Percentiles rank a stretch among this genome's conserved stretches.
Evolutionary conservation across 1,140 invertebrate genomes (phyloP).

Genomic region (Apis cerana): DNA sequence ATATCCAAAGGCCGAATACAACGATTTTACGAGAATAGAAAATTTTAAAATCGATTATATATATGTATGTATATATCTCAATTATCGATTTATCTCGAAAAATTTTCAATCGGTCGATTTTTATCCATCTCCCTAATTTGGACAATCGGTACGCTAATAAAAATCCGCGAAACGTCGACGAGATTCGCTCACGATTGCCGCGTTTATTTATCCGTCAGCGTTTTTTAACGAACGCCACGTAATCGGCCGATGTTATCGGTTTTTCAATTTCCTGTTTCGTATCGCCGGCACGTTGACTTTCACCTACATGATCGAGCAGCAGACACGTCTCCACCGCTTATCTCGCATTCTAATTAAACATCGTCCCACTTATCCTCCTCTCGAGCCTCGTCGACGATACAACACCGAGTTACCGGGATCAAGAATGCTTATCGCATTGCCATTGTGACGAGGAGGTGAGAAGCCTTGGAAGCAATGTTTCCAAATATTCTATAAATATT

Average conservation of each 20-base stretch:
- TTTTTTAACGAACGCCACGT: not conserved
- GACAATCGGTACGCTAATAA: too few relatives aligned
- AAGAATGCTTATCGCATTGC: too few relatives aligned
- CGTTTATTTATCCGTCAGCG: not conserved
- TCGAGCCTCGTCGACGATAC: not conserved
- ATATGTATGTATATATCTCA: too few relatives aligned
- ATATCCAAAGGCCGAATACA: too few relatives aligned
- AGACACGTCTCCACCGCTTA: slow-evolving; percentile 32
- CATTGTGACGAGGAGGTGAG: not conserved
- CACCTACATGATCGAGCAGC: slow-evolving; percentile 27
- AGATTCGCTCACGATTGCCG: not conserved
- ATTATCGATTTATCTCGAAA: too few relatives aligned
- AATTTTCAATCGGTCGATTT: too few relatives aligned
- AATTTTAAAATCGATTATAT: too few relatives aligned
- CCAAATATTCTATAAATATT: too few relatives aligned
- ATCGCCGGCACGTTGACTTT: slow-evolving; percentile 47
- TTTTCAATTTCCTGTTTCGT: slow-evolving; percentile 38
- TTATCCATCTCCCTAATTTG: too few relatives aligned
- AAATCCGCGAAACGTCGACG: not conserved
- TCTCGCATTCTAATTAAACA: slow-evolving; percentile 35
- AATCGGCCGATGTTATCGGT: slow-evolving; percentile 28
- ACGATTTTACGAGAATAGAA: too few relatives aligned
- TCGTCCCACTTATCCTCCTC: slow-evolving; percentile 8
- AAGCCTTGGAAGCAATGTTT: not conserved
- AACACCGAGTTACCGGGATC: not conserved